Evolutionary conservation across 2,113 vertebrate species (phyloP).

Genomic region (Silurus meridionalis): DNA sequence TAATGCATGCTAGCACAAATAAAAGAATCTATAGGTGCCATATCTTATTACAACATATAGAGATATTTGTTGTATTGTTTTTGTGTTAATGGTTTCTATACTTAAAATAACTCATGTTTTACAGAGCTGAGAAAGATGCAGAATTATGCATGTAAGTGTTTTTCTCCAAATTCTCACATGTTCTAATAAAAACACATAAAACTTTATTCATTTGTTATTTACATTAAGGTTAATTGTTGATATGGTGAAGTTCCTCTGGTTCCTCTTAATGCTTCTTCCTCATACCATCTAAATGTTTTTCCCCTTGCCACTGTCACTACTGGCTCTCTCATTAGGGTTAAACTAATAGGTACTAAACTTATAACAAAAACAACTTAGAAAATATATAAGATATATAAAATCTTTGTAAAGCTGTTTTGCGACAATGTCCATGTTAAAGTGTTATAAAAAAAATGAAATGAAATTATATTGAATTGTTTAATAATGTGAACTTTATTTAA

Average conservation of each 20-base stretch:
- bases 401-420: too few relatives aligned
- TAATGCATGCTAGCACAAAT: not conserved
- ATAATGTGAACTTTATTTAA: not conserved
- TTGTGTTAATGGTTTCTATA: not conserved
- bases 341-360: too few relatives aligned
- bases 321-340: too few relatives aligned
- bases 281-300: too few relatives aligned
- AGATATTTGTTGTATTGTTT: not conserved
- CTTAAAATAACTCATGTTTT: conserved; percentile 50
- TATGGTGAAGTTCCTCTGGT: too few relatives aligned
- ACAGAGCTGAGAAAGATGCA: conserved; percentile 75
- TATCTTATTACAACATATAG: not conserved
- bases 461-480: not conserved
- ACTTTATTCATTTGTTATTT: too few relatives aligned
- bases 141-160: conserved; percentile 74
- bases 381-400: too few relatives aligned
- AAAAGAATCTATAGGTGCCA: not conserved
- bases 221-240: too few relatives aligned
- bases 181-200: not conserved
- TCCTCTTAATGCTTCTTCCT: too few relatives aligned
- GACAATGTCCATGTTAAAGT: not conserved
- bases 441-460: not conserved
- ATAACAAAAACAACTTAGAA: too few relatives aligned
- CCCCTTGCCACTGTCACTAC: too few relatives aligned
- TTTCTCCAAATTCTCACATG: not conserved